Conservation (phyloP, 2,888 invertebrate species). For the Rhimphoctona megacephalus region DNA sequence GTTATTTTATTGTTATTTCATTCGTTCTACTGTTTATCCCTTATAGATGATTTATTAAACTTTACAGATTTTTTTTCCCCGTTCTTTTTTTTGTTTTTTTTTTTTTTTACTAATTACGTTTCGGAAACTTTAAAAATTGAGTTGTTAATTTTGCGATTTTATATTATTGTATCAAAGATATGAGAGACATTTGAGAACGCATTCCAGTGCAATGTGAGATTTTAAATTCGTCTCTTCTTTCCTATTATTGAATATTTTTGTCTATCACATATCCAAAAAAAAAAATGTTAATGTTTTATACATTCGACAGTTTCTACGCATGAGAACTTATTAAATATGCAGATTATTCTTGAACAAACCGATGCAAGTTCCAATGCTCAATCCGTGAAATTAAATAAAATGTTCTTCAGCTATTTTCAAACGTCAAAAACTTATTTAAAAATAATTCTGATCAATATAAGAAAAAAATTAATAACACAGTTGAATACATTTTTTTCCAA, state of each 20-base stretch:
- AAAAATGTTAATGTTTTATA: conserved; percentile 45
- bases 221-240: conserved; percentile 25
- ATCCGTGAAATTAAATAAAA: background rate
- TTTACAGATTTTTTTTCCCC: conserved; percentile 30
- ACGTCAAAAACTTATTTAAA: background rate
- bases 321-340: background rate
- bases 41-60: conserved; percentile 40
- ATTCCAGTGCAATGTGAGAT: conserved; percentile 53
- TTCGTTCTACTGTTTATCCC: conserved; percentile 25
- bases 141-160: conserved; percentile 31
- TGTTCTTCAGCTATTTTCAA: background rate
- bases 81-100: conserved; percentile 9
- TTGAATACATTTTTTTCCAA: too few species aligned
- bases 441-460: background rate
- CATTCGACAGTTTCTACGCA: conserved; percentile 14
- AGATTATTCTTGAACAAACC: conserved; percentile 5
- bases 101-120: background rate
- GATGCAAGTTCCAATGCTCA: background rate
- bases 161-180: conserved; percentile 4
- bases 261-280: conserved; percentile 74
- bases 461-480: background rate
- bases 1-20: conserved; percentile 48
- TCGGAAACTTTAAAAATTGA: conserved; percentile 14
- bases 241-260: conserved; percentile 67
- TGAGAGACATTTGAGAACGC: conserved; percentile 33